Conservation (phyloP, 2,113 vertebrate genomes). For the Sapajus apella region DNA sequence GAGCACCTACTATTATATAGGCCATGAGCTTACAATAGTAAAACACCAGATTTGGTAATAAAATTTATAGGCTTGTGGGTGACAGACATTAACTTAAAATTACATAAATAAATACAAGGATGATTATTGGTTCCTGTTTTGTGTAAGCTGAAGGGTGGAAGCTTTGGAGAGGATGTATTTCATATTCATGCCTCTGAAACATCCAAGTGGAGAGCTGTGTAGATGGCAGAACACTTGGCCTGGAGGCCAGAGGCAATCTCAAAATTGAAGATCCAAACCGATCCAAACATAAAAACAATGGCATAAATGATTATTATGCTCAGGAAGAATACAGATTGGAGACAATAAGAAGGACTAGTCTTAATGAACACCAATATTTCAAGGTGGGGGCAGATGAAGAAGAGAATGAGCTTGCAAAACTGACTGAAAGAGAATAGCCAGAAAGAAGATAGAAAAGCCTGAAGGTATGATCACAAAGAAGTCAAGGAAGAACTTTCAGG, state of each 20-base stretch:
- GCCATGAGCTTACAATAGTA: not conserved
- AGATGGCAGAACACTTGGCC: not conserved
- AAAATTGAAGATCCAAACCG: not conserved
- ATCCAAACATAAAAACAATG: not conserved
- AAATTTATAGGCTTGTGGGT: not conserved
- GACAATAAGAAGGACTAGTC: not conserved
- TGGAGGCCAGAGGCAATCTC: not conserved
- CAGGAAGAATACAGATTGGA: not conserved
- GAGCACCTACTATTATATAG: not conserved
- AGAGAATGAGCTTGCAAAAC: not conserved
- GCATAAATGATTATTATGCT: not conserved
- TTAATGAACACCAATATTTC: not conserved
- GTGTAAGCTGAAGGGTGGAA: not conserved
- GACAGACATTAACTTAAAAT: not conserved
- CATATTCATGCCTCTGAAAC: not conserved
- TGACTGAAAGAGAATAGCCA: not conserved
- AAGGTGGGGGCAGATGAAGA: not conserved
- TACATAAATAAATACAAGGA: not conserved
- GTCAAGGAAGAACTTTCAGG: not conserved
- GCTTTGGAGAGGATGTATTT: not conserved
- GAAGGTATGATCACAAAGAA: not conserved
- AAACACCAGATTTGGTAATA: not conserved
- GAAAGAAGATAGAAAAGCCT: not conserved
- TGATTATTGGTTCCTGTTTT: not conserved
- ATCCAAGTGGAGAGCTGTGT: not conserved